Percentiles rank a stretch among this genome's conserved stretches.
phyloP scores from a whole-genome alignment of 2,797 vertebrate species.

The Channallabes apus region DNA sequence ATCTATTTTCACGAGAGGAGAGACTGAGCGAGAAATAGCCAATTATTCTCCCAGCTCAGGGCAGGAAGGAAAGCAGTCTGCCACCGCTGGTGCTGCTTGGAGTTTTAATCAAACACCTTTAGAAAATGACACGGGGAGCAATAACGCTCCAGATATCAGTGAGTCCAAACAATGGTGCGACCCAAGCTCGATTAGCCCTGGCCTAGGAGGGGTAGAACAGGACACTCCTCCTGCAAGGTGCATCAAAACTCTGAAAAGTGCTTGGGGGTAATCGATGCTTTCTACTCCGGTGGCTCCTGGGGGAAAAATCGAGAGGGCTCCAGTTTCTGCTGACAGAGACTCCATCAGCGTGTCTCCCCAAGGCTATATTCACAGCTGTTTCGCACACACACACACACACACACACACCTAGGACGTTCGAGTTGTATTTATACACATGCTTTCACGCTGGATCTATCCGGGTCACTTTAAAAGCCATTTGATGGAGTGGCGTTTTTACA shows the following conservation, averaged over 20 bases:
- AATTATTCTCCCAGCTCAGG: conserved; percentile 56
- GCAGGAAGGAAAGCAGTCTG: conserved; percentile 40
- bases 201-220: conserved; percentile 3
- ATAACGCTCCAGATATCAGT: conserved; percentile 33
- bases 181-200: conserved; percentile 18
- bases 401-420: conserved; percentile 43
- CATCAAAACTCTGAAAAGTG: conserved; percentile 58
- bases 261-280: conserved; percentile 67
- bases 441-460: conserved; percentile 24
- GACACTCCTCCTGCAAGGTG: conserved; percentile 32
- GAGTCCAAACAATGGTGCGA: conserved; percentile 39
- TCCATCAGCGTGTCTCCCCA: conserved; percentile 59
- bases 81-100: conserved; percentile 37
- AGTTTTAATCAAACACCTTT: conserved; percentile 67
- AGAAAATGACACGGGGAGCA: conserved; percentile 38
- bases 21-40: conserved; percentile 34
- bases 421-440: conserved; percentile 37
- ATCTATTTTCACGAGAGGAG: conserved; percentile 66
- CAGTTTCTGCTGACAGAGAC: conserved; percentile 68
- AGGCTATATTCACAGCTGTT: conserved; percentile 60
- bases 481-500: conserved; percentile 21
- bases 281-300: conserved; percentile 59
- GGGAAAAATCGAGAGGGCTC: conserved; percentile 63
- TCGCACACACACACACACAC: conserved; percentile 56
- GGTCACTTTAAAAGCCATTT: conserved; percentile 23